phyloP scores from a whole-genome alignment of 1,140 invertebrate species.

The Mamestra configurata region DNA sequence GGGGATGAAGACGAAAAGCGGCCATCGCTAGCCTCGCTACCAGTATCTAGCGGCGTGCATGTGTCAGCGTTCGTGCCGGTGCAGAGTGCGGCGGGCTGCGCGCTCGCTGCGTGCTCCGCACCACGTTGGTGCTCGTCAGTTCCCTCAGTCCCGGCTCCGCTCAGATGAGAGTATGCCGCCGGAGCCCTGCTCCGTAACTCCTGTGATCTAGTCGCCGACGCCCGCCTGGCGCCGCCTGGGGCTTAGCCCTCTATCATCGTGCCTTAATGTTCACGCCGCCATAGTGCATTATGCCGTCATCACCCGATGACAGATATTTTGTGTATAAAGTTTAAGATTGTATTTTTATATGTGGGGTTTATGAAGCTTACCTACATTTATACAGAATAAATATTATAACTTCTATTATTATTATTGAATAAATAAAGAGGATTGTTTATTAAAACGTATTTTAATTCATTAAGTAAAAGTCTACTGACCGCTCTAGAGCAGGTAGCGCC shows the following conservation, averaged over 20 bases:
- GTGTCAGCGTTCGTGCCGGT: slow-evolving; percentile 82
- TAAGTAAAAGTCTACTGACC: not conserved
- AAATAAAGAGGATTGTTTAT: slow-evolving; percentile 85
- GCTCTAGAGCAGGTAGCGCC: slow-evolving; percentile 80
- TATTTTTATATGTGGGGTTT: slow-evolving; percentile 87
- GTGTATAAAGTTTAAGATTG: slow-evolving; percentile 84
- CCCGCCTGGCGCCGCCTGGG: slow-evolving; percentile 83
- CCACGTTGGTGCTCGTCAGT: slow-evolving; percentile 72
- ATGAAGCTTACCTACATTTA: slow-evolving; percentile 84
- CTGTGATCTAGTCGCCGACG: slow-evolving; percentile 87
- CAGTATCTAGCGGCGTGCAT: slow-evolving; percentile 71
- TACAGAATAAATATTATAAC: slow-evolving; percentile 81
- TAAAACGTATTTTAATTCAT: slow-evolving; percentile 69
- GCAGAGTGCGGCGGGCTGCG: slow-evolving; percentile 76
- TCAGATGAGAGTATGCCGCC: slow-evolving; percentile 78
- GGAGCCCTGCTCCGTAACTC: slow-evolving; percentile 72
- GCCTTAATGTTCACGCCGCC: slow-evolving; percentile 84
- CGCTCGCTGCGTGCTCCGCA: slow-evolving; percentile 71
- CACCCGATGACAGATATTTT: slow-evolving; percentile 82
- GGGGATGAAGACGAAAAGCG: slow-evolving; percentile 76
- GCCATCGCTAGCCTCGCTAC: slow-evolving; percentile 72
- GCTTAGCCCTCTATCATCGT: slow-evolving; percentile 84
- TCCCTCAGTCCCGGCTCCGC: slow-evolving; percentile 77
- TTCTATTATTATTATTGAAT: slow-evolving; percentile 82
- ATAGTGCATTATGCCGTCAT: slow-evolving; percentile 85